Percentiles rank a stretch among this genome's conserved stretches.
These are phyloP conservation scores for Lucilia cuprina DNA, from an alignment of 1,140 invertebrate genomes.

Conservation along the genomic window DNA sequence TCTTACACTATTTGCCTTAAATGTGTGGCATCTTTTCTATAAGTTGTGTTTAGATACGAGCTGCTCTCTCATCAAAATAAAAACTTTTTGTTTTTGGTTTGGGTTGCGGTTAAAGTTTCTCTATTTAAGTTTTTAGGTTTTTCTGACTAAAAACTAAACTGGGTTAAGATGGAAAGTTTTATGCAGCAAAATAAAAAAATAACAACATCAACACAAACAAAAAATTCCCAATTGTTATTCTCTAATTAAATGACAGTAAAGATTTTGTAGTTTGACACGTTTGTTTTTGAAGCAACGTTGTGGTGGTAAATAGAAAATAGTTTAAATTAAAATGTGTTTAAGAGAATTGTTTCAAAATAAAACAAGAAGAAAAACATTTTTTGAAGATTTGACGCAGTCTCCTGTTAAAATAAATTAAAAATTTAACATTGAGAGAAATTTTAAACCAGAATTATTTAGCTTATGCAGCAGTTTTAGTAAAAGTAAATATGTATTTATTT, in stretches of 20 bases:
- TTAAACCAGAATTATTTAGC: no score
- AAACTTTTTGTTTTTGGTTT: neutral
- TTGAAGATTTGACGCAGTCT: no score
- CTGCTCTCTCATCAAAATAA: neutral
- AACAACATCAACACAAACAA: neutral
- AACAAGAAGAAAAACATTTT: neutral
- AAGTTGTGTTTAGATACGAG: neutral
- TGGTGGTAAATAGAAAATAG: neutral
- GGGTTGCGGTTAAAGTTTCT: conserved; percentile 1
- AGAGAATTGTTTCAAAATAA: neutral
- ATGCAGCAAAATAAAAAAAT: neutral
- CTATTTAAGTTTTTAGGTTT: neutral
- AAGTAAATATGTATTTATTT: no score
- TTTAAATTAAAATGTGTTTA: no score
- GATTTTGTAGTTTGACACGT: neutral
- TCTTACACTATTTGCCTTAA: neutral
- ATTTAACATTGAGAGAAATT: no score
- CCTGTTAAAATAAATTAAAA: no score
- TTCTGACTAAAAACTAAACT: neutral
- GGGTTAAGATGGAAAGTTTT: conserved; percentile 1
- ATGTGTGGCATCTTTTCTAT: neutral
- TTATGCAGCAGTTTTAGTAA: no score
- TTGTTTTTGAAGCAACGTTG: neutral
- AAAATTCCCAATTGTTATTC: no score
- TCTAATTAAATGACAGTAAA: conserved; percentile 3